Evolutionary conservation across 2,113 vertebrate genomes (phyloP).

Genomic region (Athene noctua): DNA sequence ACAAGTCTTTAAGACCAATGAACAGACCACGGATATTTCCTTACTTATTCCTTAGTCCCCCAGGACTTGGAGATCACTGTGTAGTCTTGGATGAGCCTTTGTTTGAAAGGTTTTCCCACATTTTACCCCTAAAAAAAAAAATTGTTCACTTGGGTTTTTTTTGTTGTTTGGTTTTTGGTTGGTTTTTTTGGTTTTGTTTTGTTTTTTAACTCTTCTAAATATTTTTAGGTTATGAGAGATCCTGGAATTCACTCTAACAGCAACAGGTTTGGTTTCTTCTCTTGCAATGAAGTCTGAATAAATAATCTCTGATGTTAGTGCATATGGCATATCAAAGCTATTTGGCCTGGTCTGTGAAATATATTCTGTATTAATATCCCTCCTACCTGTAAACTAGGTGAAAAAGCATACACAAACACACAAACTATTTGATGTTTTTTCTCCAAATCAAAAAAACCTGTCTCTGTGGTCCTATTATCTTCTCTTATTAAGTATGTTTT

Average conservation of each 20-base stretch:
- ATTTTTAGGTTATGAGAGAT: neutral
- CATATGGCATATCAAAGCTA: neutral
- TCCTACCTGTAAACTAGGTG: neutral
- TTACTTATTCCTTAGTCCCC: neutral
- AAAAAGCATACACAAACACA: conserved; percentile 17
- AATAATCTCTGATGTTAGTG: neutral
- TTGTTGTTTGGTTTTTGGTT: neutral
- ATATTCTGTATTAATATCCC: neutral
- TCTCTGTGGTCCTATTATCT: conserved; percentile 44
- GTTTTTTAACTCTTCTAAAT: neutral
- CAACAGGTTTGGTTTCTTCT: neutral
- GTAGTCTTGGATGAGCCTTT: neutral
- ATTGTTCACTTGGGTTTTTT: neutral
- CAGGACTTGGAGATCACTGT: neutral
- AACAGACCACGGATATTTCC: neutral
- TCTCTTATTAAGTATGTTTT: conserved; percentile 54
- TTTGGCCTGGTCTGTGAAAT: neutral
- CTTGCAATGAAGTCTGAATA: neutral
- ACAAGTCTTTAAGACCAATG: neutral
- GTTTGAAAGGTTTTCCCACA: neutral
- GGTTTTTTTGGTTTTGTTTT: too few relatives aligned
- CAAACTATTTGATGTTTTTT: neutral
- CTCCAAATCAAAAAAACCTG: neutral
- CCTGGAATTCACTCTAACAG: neutral
- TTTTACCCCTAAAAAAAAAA: neutral